phyloP scores from a whole-genome alignment of 1,140 invertebrate species.

The Mylabris phalerata region DNA sequence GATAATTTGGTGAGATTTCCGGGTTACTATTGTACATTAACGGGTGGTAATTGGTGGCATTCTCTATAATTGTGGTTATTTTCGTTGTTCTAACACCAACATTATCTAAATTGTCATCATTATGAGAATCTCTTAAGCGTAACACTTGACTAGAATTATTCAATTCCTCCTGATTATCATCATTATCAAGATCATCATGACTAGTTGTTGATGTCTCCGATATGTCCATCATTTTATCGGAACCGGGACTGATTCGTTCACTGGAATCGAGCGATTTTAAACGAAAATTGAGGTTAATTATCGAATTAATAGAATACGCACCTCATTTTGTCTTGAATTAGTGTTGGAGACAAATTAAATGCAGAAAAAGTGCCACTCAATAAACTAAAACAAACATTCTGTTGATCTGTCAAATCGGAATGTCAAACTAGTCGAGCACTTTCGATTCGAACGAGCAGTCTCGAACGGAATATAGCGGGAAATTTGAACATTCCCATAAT shows the following conservation, averaged over 20 bases:
- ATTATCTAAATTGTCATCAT: constrained; percentile 15
- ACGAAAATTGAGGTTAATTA: too few species aligned
- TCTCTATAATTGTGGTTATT: constrained; percentile 25
- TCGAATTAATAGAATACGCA: too few species aligned
- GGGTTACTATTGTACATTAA: constrained; percentile 32
- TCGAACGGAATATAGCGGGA: too few species aligned
- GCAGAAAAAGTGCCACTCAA: too few species aligned
- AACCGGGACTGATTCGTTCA: constrained; percentile 1
- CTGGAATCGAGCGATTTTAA: too few species aligned
- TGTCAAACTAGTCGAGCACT: too few species aligned
- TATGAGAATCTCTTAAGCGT: constrained; percentile 9
- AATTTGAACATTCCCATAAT: too few species aligned
- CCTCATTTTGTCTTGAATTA: too few species aligned
- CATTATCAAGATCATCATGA: background rate
- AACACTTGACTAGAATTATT: constrained; percentile 19
- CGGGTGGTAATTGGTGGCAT: constrained; percentile 41
- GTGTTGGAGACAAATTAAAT: too few species aligned
- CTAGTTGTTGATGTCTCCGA: constrained; percentile 26
- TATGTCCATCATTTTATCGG: constrained; percentile 29
- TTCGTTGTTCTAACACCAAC: constrained; percentile 17
- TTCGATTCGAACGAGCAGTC: too few species aligned
- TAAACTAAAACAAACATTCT: too few species aligned
- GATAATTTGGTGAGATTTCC: constrained; percentile 35
- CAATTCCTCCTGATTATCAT: background rate
- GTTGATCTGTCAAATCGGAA: too few species aligned